A percentile compares a stretch with the other conserved stretches of the same genome.
Conservation (phyloP, 2,113 vertebrate genomes). For the Aramus guarauna region DNA sequence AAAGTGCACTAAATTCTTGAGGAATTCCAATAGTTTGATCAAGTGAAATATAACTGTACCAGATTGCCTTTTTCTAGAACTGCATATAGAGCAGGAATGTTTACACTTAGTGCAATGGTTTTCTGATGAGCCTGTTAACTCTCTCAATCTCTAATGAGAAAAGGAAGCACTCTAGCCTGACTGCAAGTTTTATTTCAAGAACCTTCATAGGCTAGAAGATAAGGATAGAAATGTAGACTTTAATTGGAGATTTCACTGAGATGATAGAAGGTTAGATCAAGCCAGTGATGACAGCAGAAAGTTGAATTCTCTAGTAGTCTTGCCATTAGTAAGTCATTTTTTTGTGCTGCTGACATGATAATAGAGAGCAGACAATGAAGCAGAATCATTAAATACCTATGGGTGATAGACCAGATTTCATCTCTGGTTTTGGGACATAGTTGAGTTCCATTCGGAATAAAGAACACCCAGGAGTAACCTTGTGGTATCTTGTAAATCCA, state of each 20-base stretch:
- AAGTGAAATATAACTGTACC: not conserved
- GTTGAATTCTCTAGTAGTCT: constrained; percentile 1
- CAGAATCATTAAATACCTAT: constrained; percentile 1
- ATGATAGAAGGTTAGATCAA: not conserved
- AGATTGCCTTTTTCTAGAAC: not conserved
- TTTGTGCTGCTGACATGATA: not conserved
- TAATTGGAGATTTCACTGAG: not conserved
- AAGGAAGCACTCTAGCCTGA: not conserved
- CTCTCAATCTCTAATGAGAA: not conserved
- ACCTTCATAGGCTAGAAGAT: not conserved
- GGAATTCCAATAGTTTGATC: not conserved
- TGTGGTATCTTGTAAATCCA: not conserved
- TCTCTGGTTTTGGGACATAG: not conserved
- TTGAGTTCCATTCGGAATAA: not conserved
- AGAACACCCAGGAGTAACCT: not conserved
- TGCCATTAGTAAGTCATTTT: not conserved
- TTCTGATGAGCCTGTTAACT: not conserved
- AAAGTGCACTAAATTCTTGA: not conserved
- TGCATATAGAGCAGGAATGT: not conserved
- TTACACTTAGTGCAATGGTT: not conserved
- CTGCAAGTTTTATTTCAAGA: not conserved
- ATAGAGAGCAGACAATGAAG: constrained; percentile 1
- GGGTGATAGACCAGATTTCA: not conserved
- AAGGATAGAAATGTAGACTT: not conserved
- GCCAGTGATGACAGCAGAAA: not conserved